Conservation (phyloP, 2,797 vertebrate genomes). For the Eleutherodactylus coqui region DNA sequence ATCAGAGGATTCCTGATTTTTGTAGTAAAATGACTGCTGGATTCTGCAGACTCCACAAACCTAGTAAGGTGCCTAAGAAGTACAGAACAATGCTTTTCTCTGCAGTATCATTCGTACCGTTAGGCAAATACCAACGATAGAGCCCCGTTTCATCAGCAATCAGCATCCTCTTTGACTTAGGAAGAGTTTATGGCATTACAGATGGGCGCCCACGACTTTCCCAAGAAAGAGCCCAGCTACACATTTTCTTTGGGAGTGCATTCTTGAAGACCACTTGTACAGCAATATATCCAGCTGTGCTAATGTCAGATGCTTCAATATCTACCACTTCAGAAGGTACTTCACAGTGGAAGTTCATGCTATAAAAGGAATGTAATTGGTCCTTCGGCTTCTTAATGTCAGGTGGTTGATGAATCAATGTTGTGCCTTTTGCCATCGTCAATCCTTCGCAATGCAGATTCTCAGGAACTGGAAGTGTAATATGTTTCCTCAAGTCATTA, state of each 20-base stretch:
- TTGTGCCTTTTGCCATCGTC: neutral
- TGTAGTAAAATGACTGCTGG: neutral
- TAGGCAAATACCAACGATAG: neutral
- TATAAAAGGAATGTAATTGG: neutral
- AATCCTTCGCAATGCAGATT: neutral
- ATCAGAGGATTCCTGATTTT: neutral
- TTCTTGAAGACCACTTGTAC: neutral
- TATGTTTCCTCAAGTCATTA: neutral
- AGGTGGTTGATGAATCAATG: neutral
- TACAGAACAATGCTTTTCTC: neutral
- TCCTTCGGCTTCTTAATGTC: neutral
- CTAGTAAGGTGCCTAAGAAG: neutral
- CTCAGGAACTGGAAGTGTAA: neutral
- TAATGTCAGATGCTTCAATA: conserved; percentile 9
- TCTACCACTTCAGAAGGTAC: neutral
- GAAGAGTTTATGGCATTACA: neutral
- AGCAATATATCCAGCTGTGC: conserved; percentile 3
- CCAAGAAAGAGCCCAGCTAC: neutral
- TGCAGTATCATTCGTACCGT: neutral
- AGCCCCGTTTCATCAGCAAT: neutral
- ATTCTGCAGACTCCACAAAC: neutral
- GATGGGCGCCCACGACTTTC: neutral
- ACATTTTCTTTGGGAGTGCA: neutral
- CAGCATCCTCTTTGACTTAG: neutral
- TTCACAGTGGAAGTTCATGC: neutral